Evolutionary conservation across 2,797 vertebrate species (phyloP), one percentile per base, ranked within the genome.

Genomic region (Lutjanus argentimaculatus): DNA sequence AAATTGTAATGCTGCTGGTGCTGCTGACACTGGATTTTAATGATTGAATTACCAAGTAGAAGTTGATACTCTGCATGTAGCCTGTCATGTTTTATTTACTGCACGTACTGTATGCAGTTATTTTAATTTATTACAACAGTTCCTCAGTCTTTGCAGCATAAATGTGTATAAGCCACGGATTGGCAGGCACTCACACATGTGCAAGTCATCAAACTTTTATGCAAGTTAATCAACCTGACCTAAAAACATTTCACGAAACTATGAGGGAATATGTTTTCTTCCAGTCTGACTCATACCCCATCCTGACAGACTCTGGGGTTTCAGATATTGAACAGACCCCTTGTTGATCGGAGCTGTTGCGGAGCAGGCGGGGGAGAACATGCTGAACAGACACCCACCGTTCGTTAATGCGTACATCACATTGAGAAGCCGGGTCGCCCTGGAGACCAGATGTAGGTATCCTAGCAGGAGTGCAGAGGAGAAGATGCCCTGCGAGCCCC

Each of bases 381-480:
- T 7, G 79, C 74, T 85, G 61, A 83, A 79, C 66, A 83, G 72
- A 84, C 89, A 67, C 88, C 83, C 64, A 40, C 53, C 2, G 76
- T 2, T 86, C 45, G 15, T 58, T 89, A 87, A 85, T 76, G 79
- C 53, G n/a, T 42, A 88, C 79, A 77, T 89, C 88, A 87, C 90
- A 90, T 84, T 77, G 88, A 84, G 84, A 86, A 40, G 73, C 49
- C 4, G 67, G 80, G 86, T 90, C 77, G 45, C 79, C 84, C 77
- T 81, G 83, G 79, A 89, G 84, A 91, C 85, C 67, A 89, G 77
- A 61, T 15, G 74, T 51, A 68, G 70, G 83, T 53, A 52, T 80
- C 76, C 51, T 53, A 57, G 86, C 80, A 70, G 86, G 85, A 83
- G 85, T 43, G 79, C 66, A 40, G 65, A 75, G 53, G 49, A 72